Base-by-base conservation (phyloP, 2,888 invertebrate species). In the Leptinotarsa rubiginosa region DNA sequence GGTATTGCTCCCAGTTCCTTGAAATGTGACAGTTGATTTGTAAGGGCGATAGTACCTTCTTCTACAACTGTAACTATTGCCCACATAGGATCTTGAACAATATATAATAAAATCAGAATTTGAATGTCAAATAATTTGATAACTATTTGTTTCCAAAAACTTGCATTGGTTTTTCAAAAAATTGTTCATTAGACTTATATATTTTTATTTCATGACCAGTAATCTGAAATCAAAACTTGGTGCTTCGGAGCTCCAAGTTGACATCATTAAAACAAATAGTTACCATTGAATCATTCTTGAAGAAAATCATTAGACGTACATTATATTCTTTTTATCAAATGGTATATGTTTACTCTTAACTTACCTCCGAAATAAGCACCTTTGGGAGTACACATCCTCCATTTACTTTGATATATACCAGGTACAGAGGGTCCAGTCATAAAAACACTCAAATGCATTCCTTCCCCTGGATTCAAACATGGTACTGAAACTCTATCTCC, bases 321-420 rank as follows among this genome's bases (percentile, higher is more conserved):
- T 12, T 3, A 10, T 10, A 2, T 10, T 41, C 31, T 41, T 10
- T 41, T 41, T 12, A 41, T 41, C 41, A 41, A 41, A 12, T 0
- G 12, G 41, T 12, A 10, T 3, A 41, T 10, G 2, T 41, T 12
- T 10, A 41, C 41, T 41, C 16, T 20, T 68, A 74, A 77, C 84
- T 87, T 89, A 97, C 97, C 97, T 87, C 98, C 98, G 90, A 98
- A 97, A 88, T 94, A 96, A 83, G 94, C 92, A 77, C 97, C 97
- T 83, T 93, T 93, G 56, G 95, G 91, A 74, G 96, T 96, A 84
- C 94, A 93, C 90, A 98, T 91, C 84, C 97, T 92, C 94, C 97
- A 98, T 89, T 95, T 94, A 81, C 95, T 95, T 87, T 94, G 92
- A 87, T 94, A 95, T 20, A 92, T 91, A 15, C 96, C 96, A 56